Conservation (phyloP, 37 sponge, comb jelly and placozoan genomes). For the Haliclona indistincta region DNA sequence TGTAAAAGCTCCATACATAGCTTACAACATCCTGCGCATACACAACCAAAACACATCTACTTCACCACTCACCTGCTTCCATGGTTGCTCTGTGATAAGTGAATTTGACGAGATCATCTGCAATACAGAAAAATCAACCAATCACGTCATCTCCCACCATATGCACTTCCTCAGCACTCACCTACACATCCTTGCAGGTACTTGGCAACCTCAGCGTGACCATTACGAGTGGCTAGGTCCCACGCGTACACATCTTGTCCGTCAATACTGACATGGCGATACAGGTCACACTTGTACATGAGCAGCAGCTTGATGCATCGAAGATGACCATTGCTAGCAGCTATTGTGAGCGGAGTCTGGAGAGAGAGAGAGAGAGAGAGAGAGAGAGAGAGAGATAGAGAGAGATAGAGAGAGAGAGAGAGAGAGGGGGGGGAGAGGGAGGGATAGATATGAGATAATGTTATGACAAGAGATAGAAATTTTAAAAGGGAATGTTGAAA, state of each 20-base stretch:
- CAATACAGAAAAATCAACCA: conserved; percentile 2
- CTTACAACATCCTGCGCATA: too few relatives aligned
- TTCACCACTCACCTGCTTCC: conserved; percentile 57
- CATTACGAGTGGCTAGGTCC: conserved; percentile 26
- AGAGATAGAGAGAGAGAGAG: not conserved
- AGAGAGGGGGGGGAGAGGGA: not conserved
- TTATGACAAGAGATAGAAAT: too few relatives aligned
- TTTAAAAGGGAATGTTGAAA: not conserved
- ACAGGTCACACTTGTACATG: conserved; percentile 21
- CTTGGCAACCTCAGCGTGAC: conserved; percentile 13
- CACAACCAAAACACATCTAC: too few relatives aligned
- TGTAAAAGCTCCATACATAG: too few relatives aligned
- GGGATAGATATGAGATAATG: not conserved
- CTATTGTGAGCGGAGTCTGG: conserved; percentile 64
- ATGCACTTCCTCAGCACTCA: conserved; percentile 9
- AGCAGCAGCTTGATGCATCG: conserved; percentile 48
- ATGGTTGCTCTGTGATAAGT: conserved; percentile 38
- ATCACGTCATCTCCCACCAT: not conserved
- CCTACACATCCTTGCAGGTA: conserved; percentile 44
- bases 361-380: not conserved
- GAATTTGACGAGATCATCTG: conserved; percentile 24
- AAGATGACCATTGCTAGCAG: conserved; percentile 37
- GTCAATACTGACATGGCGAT: not conserved
- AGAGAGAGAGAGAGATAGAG: not conserved
- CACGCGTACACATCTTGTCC: not conserved